phyloP scores from a whole-genome alignment of 2,888 invertebrate species.

The Lysandra bellargus region DNA sequence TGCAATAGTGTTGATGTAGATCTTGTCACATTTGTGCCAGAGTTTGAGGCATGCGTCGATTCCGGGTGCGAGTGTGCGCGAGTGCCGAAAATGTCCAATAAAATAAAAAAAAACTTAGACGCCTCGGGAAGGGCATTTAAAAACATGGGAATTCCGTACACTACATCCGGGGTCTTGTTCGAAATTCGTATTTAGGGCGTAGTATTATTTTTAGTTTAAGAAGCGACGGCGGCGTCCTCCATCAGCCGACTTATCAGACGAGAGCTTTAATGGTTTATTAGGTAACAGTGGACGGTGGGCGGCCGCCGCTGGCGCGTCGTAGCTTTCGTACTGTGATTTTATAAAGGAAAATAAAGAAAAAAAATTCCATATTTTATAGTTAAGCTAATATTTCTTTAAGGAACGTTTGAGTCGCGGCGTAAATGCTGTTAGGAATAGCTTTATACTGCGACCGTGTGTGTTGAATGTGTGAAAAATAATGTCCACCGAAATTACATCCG shows the following conservation, averaged over 20 bases:
- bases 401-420: constrained; percentile 34
- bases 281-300: constrained; percentile 38
- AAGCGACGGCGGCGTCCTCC: constrained; percentile 36
- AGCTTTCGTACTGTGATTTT: constrained; percentile 54
- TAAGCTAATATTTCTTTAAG: constrained; percentile 35
- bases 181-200: constrained; percentile 19
- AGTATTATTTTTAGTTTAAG: constrained; percentile 32
- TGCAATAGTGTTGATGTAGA: constrained; percentile 9
- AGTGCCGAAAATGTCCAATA: background rate
- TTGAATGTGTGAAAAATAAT: constrained; percentile 43
- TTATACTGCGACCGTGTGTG: constrained; percentile 32
- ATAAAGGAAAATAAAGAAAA: constrained; percentile 49
- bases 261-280: constrained; percentile 47
- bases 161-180: constrained; percentile 11
- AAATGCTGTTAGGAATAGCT: background rate
- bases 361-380: constrained; percentile 50
- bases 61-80: background rate
- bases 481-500: constrained; percentile 52
- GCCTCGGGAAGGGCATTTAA: background rate
- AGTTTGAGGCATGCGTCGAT: constrained; percentile 8
- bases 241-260: constrained; percentile 41
- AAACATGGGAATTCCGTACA: background rate
- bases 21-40: constrained; percentile 6
- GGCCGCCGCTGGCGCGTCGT: constrained; percentile 39
- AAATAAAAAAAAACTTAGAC: background rate